Conservation (phyloP, 2,888 invertebrate species). For the Taphrorychus bicolor region DNA sequence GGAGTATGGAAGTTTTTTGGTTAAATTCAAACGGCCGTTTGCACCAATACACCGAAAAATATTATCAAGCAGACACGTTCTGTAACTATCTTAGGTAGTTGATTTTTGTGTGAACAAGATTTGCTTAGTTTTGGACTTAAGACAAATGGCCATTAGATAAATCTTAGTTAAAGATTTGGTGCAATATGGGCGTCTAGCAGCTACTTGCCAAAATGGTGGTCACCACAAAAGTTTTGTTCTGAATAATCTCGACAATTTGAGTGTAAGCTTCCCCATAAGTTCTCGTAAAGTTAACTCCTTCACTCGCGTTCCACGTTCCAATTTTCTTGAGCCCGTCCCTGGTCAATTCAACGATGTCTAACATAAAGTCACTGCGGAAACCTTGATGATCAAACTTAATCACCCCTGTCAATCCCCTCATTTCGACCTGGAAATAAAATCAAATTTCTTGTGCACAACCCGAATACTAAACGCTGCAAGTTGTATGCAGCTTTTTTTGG, state of each 20-base stretch:
- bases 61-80: too few relatives aligned
- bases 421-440: constrained; percentile 72
- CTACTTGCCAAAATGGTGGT: constrained; percentile 92
- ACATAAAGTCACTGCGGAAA: constrained; percentile 87
- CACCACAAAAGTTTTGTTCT: constrained; percentile 90
- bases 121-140: too few relatives aligned
- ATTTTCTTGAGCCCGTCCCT: constrained; percentile 84
- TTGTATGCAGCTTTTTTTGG: too few relatives aligned
- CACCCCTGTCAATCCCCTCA: constrained; percentile 90
- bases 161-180: background rate
- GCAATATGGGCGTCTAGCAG: too few relatives aligned
- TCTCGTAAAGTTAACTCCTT: constrained; percentile 86
- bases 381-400: constrained; percentile 96
- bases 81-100: too few relatives aligned
- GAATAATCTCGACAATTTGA: constrained; percentile 87
- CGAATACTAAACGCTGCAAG: too few relatives aligned
- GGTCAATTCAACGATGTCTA: constrained; percentile 90
- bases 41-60: too few relatives aligned
- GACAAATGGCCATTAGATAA: too few relatives aligned
- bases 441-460: too few relatives aligned
- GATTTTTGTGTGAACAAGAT: too few relatives aligned
- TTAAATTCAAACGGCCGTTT: too few relatives aligned
- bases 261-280: constrained; percentile 86
- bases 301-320: constrained; percentile 88
- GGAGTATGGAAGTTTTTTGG: too few relatives aligned